Percentiles rank a stretch among this genome's conserved stretches.
These are phyloP conservation scores for Oncorhynchus gorbuscha DNA, from an alignment of 2,113 vertebrate genomes.

Conservation along the genomic window DNA sequence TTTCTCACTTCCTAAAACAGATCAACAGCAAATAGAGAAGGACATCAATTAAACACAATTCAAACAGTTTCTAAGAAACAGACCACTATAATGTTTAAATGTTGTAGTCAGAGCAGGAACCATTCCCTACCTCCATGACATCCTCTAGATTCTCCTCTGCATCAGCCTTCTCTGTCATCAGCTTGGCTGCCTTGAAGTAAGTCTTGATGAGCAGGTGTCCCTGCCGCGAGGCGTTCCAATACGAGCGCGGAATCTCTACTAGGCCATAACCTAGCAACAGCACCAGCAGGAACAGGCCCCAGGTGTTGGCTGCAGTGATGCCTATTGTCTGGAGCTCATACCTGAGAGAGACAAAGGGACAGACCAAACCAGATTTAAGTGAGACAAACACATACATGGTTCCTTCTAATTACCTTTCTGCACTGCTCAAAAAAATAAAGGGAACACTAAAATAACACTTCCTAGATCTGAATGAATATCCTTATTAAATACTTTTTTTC, in stretches of 20 bases:
- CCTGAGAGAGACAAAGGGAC: constrained; percentile 65
- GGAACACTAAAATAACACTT: too few relatives aligned
- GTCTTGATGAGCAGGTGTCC: constrained; percentile 92
- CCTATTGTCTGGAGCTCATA: constrained; percentile 94
- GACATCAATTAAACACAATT: background rate
- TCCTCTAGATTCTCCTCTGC: constrained; percentile 96
- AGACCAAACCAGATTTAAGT: background rate
- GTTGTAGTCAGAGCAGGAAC: background rate
- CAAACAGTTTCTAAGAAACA: background rate
- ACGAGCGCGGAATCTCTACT: constrained; percentile 94
- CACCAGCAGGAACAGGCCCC: constrained; percentile 96
- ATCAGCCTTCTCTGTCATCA: constrained; percentile 97
- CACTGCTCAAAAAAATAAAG: too few relatives aligned
- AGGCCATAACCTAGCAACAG: constrained; percentile 91
- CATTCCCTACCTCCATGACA: constrained; percentile 85
- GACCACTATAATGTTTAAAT: background rate
- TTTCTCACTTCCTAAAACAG: constrained; percentile 87
- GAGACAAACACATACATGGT: background rate
- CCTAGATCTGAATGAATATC: too few relatives aligned
- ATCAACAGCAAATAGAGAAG: background rate
- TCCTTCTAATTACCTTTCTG: too few relatives aligned
- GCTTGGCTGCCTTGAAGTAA: constrained; percentile 94
- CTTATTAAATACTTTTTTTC: too few relatives aligned
- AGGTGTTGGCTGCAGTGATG: constrained; percentile 96
- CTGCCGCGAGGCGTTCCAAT: constrained; percentile 91